Conservation (phyloP, 2,797 vertebrate genomes). For the Emys orbicularis region DNA sequence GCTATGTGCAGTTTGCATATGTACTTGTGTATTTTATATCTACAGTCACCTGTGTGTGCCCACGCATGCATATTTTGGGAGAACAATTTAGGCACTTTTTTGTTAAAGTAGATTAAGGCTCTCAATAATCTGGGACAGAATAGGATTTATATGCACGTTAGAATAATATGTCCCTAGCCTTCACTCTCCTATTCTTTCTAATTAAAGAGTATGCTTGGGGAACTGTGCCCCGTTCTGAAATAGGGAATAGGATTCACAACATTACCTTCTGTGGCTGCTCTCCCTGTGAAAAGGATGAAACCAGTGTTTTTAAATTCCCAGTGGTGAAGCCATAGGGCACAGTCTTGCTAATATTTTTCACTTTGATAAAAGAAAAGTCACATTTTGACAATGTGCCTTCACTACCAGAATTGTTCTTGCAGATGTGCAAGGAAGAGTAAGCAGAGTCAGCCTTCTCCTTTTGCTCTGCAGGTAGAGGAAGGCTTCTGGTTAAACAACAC, state of each 20-base stretch:
- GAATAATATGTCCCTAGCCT: background rate
- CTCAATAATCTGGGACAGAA: background rate
- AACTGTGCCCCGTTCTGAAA: background rate
- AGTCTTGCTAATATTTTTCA: conserved; percentile 46
- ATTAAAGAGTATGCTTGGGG: fast-evolving
- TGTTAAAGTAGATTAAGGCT: background rate
- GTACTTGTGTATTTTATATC: background rate
- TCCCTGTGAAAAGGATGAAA: conserved; percentile 60
- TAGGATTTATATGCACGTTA: background rate
- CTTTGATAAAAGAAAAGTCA: conserved; percentile 42
- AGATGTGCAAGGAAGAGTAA: conserved; percentile 37
- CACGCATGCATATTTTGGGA: background rate
- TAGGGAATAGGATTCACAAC: background rate
- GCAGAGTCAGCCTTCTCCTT: conserved; percentile 59
- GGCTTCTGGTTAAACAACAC: conserved; percentile 81
- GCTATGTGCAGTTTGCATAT: background rate
- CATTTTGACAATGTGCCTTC: background rate
- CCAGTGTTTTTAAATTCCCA: conserved; percentile 13
- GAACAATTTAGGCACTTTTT: background rate
- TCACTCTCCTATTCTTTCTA: background rate
- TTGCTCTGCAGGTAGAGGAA: conserved; percentile 78
- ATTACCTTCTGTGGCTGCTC: conserved; percentile 72
- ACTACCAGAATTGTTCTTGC: background rate
- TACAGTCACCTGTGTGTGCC: background rate
- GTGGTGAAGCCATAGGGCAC: conserved; percentile 5